Conservation (phyloP, 2,113 vertebrate genomes). For the Oncorhynchus nerka region DNA sequence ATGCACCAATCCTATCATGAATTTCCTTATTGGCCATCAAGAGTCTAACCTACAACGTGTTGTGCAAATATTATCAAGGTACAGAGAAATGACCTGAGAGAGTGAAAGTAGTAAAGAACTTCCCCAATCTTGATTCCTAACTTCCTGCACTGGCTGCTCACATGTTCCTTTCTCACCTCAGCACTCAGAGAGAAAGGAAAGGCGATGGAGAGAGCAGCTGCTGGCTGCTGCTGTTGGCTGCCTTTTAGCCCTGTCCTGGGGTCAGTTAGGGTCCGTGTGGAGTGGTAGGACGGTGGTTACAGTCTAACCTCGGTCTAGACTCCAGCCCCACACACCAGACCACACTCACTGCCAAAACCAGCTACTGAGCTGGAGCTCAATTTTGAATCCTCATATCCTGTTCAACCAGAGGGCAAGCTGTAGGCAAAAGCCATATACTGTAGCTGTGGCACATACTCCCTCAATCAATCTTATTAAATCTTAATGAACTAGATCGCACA, state of each 20-base stretch:
- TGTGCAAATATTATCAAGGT: conserved; percentile 53
- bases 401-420: conserved; percentile 1
- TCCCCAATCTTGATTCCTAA: not conserved
- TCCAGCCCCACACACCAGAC: conserved; percentile 53
- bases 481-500: not conserved
- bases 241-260: conserved; percentile 18
- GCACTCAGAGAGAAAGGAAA: not conserved
- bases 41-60: conserved; percentile 35
- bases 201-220: conserved; percentile 26
- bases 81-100: conserved; percentile 34
- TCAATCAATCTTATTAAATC: conserved; percentile 1
- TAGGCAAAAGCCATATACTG: not conserved
- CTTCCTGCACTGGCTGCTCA: not conserved
- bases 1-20: conserved; percentile 52
- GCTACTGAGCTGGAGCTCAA: not conserved
- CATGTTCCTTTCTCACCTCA: not conserved
- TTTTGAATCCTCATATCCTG: conserved; percentile 34
- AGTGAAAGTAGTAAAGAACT: conserved; percentile 14
- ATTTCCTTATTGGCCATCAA: conserved; percentile 42
- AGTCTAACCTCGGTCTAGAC: conserved; percentile 32
- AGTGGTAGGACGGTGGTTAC: conserved; percentile 39
- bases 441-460: not conserved
- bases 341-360: conserved; percentile 37
- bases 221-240: conserved; percentile 34
- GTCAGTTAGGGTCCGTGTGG: conserved; percentile 37